Evolutionary conservation across 2,888 invertebrate genomes (phyloP), one percentile per base, ranked within the genome.

Genomic region (Auanema freiburgensis): DNA sequence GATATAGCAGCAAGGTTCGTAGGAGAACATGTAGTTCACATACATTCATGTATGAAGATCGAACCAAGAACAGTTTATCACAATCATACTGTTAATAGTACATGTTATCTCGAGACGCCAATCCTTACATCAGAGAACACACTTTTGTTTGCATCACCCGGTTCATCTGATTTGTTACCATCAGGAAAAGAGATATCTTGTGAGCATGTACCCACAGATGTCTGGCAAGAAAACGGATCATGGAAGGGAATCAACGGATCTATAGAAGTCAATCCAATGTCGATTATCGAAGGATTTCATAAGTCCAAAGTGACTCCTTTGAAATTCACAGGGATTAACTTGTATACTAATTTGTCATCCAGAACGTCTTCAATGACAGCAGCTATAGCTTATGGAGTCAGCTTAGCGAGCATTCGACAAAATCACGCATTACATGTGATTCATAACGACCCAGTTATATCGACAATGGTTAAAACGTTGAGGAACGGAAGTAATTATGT

Each of bases 1-100:
- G 67, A 67, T 24, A 23, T 67, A 2, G 56, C 57, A 1, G 67
- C 67, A 0, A 46, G 46, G 49, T 50, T 62, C 46, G 67, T 65
- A 3, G 65, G 65, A 50, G 51, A 18, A 33, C 40, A 46, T 10
- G 61, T 65, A 16, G 51, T 65, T 8, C 6, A 43, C 0, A 44
- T 67, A 14, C 41, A 41, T 14, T 53, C 60, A 33, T 67, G 67
- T 43, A 52, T 12, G 1, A 12, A 8, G 6, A 54, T 67, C 4
- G 50, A 4, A 2, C 43, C 24, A 0, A 50, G 55, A 1, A 33
- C 51, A 16, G 43, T 63, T 0, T 40, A 41, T 51, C 25, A 14
- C 3, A 58, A 61, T 33, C 65, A 67, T 21, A 57, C 52, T 2
- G 51, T 67, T 8, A 41, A 62, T 16, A 49, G 18, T 21, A 61